Base-by-base conservation (phyloP, 2,113 vertebrate species). In the Perca fluviatilis region DNA sequence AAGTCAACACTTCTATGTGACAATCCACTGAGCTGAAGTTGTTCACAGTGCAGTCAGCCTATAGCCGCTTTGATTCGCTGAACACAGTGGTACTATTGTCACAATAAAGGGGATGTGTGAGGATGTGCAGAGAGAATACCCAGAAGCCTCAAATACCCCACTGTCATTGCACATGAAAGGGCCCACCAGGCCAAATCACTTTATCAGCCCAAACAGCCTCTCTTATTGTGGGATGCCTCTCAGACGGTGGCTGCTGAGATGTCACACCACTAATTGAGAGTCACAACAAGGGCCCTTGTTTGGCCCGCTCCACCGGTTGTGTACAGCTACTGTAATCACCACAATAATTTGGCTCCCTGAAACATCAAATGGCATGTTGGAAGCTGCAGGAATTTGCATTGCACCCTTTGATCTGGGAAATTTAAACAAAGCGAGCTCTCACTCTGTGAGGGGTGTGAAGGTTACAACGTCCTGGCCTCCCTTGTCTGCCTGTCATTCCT, bases 301-400 rank as follows among this genome's bases (percentile, higher is more conserved):
- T 91, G 89, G 85, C 86, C 88, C 43, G 79, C 77, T 89, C 40
- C 84, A 76, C 84, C 51, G 36, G 79, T 90, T 86, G 87, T 90
- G 88, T 86, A 87, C 88, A 60, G 91, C 91, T 80, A 86, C 89
- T 83, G 86, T 93, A 94, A 93, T 93, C 92, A 89, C 93, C 83
- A 74, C 86, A 80, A 91, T 89, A 90, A 94, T 93, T 94, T 91
- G 86, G 83, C 86, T 90, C 67, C 60, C 66, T 27, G 62, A 88
- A 94, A 95, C 94, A 95, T 95, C 94, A 94, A 94, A 94, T 94
- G 89, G 84, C 70, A 74, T 82, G 57, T 80, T 82, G 80, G 91
- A 93, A 86, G 91, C 90, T 92, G 84, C 79, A 83, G 86, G 92
- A 93, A 94, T 94, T 94, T 91, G 90, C 90, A 93, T 91, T 78